Evolutionary conservation across 2,888 invertebrate species (phyloP).

Genomic region (Ceramica pisi): DNA sequence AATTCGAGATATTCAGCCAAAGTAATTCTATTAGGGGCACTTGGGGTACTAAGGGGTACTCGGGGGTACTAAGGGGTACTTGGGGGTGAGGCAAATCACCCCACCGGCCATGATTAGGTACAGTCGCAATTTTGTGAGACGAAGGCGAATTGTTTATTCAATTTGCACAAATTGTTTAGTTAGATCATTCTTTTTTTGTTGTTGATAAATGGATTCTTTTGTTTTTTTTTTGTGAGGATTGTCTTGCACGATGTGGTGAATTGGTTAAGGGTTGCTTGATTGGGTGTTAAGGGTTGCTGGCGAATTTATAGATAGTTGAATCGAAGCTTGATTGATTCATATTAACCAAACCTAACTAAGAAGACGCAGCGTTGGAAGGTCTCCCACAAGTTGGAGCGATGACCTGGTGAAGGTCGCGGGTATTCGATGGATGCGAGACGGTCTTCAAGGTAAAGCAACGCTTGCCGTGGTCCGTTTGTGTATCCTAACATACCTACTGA

Average conservation of each 20-base stretch:
- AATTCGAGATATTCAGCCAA: constrained; percentile 40
- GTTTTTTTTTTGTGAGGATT: constrained; percentile 5
- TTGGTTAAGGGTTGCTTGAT: neutral
- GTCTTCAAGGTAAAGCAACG: too few relatives aligned
- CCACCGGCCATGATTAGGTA: constrained; percentile 39
- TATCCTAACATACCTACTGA: too few relatives aligned
- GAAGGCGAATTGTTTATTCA: constrained; percentile 41
- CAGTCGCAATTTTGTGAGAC: constrained; percentile 23
- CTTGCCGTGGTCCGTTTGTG: too few relatives aligned
- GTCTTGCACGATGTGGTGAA: neutral
- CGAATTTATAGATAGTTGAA: neutral
- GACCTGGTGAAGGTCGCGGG: too few relatives aligned
- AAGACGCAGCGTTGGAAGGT: too few relatives aligned
- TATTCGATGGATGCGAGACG: too few relatives aligned
- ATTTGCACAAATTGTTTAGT: constrained; percentile 54
- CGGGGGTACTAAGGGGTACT: constrained; percentile 25
- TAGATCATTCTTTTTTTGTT: constrained; percentile 10
- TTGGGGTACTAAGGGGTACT: constrained; percentile 28
- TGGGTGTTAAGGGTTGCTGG: neutral
- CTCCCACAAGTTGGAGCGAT: too few relatives aligned
- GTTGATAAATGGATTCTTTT: constrained; percentile 18
- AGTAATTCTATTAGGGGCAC: constrained; percentile 46
- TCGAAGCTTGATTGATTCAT: neutral
- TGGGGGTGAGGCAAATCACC: constrained; percentile 45
- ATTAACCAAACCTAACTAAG: too few relatives aligned